Percentiles rank a stretch among this genome's conserved stretches.
phyloP scores from a whole-genome alignment of 1,140 invertebrate species.

The Scaptomyza pallida region DNA sequence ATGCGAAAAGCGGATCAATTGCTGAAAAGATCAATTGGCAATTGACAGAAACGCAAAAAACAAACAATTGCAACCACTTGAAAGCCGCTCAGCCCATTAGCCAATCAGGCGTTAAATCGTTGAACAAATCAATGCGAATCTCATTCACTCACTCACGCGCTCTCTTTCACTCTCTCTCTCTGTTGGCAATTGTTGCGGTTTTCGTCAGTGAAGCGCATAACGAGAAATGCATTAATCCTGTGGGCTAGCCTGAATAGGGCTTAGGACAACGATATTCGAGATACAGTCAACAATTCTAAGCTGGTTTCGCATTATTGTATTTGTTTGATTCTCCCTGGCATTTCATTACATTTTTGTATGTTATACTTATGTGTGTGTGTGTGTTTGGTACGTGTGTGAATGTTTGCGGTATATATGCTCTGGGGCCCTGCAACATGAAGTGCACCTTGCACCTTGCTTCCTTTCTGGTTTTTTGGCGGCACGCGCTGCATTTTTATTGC shows the following conservation, averaged over 20 bases:
- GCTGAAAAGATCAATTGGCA: slow-evolving; percentile 79
- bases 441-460: slow-evolving; percentile 50
- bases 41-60: slow-evolving; percentile 64
- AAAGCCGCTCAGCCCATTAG: slow-evolving; percentile 49
- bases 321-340: slow-evolving; percentile 40
- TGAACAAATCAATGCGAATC: slow-evolving; percentile 49
- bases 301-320: slow-evolving; percentile 31
- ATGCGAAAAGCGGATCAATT: slow-evolving; percentile 74
- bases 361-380: slow-evolving; percentile 13
- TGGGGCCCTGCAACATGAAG: slow-evolving; percentile 47
- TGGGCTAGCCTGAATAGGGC: slow-evolving; percentile 17
- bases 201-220: slow-evolving; percentile 68
- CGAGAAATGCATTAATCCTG: slow-evolving; percentile 73
- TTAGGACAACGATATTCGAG: slow-evolving; percentile 35
- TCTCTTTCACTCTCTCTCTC: not conserved
- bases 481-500: slow-evolving; percentile 80
- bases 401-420: slow-evolving; percentile 24
- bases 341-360: slow-evolving; percentile 61
- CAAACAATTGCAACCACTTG: slow-evolving; percentile 51
- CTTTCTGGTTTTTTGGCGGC: slow-evolving; percentile 51
- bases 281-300: slow-evolving; percentile 45
- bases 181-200: slow-evolving; percentile 46
- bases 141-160: not conserved
- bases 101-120: slow-evolving; percentile 71
- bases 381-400: slow-evolving; percentile 10